These are phyloP conservation scores for Thyatira batis DNA, from an alignment of 2,888 invertebrate genomes.

Conservation along the genomic window DNA sequence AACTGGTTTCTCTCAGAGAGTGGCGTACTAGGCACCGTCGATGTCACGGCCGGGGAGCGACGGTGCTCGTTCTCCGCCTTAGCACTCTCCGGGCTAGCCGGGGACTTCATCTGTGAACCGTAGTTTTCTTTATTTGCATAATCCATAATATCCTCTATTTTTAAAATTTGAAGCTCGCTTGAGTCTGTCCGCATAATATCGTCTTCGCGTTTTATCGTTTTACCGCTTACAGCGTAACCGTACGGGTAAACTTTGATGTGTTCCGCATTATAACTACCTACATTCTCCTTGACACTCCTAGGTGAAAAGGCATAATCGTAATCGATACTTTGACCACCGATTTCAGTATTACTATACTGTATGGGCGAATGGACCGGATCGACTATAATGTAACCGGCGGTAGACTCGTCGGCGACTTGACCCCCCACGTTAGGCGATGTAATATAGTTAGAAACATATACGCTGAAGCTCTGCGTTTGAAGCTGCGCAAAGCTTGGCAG, in stretches of 20 bases:
- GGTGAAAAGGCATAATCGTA: slow-evolving; percentile 69
- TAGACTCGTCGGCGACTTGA: slow-evolving; percentile 83
- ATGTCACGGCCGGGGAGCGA: slow-evolving; percentile 63
- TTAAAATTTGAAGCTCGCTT: slow-evolving; percentile 66
- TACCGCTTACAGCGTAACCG: slow-evolving; percentile 65
- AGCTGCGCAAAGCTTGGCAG: slow-evolving; percentile 86
- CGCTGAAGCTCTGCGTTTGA: slow-evolving; percentile 81
- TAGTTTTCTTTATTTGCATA: slow-evolving; percentile 80
- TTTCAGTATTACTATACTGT: slow-evolving; percentile 62
- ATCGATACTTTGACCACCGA: slow-evolving; percentile 60
- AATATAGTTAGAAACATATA: slow-evolving; percentile 82
- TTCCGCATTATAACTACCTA: slow-evolving; percentile 62
- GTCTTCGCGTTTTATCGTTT: slow-evolving; percentile 69
- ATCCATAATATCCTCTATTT: slow-evolving; percentile 78
- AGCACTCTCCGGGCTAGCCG: slow-evolving; percentile 75
- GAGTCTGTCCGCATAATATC: slow-evolving; percentile 55
- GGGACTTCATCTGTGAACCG: slow-evolving; percentile 73
- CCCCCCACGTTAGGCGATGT: slow-evolving; percentile 90
- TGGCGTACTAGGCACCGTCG: slow-evolving; percentile 70
- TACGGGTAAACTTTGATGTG: slow-evolving; percentile 64
- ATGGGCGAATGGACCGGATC: slow-evolving; percentile 66
- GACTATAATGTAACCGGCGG: slow-evolving; percentile 74
- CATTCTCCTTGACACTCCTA: slow-evolving; percentile 61
- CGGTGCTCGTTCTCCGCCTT: slow-evolving; percentile 68
- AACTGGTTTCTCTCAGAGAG: slow-evolving; percentile 70